Percentiles rank a stretch among this genome's conserved stretches.
Conservation (phyloP, 2,888 invertebrate species). For the Drosophila helvetica region DNA sequence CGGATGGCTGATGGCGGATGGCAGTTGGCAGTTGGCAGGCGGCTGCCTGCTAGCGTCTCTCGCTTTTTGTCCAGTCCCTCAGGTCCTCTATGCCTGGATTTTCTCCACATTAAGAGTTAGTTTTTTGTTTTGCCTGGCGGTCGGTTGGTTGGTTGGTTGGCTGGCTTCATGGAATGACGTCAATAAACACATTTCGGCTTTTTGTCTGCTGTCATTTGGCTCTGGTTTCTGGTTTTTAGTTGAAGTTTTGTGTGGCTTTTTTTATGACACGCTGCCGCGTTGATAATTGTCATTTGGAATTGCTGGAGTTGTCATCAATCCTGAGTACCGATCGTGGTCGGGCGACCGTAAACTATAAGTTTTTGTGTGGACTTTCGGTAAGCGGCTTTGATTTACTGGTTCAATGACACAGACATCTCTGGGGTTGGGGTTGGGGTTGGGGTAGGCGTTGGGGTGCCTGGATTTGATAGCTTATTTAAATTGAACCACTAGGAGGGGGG, state of each 20-base stretch:
- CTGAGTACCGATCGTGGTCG: slow-evolving; percentile 55
- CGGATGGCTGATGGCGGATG: slow-evolving; percentile 48
- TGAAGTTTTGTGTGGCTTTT: slow-evolving; percentile 12
- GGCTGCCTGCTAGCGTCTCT: slow-evolving; percentile 1
- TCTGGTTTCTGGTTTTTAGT: slow-evolving; percentile 53
- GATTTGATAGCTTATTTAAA: slow-evolving; percentile 78
- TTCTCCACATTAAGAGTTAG: slow-evolving; percentile 55
- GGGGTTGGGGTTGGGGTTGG: slow-evolving; percentile 4
- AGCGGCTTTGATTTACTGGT: slow-evolving; percentile 71
- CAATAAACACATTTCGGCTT: slow-evolving; percentile 71
- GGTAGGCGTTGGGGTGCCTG: slow-evolving; percentile 60
- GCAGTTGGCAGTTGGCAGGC: slow-evolving; percentile 2
- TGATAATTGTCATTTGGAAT: slow-evolving; percentile 71
- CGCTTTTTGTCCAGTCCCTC: slow-evolving; percentile 21
- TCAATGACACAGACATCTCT: slow-evolving; percentile 61
- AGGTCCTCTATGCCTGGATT: slow-evolving; percentile 48
- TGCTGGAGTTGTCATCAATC: slow-evolving; percentile 72
- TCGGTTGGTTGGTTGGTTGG: slow-evolving; percentile 9
- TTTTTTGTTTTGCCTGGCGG: slow-evolving; percentile 35
- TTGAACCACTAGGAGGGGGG: slow-evolving; percentile 30
- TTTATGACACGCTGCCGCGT: slow-evolving; percentile 62
- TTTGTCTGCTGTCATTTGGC: slow-evolving; percentile 31
- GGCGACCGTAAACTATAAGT: slow-evolving; percentile 65
- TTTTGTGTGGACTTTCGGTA: slow-evolving; percentile 56
- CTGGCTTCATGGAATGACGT: slow-evolving; percentile 68